Evolutionary conservation across 2,797 vertebrate genomes (phyloP), one percentile per base, ranked within the genome.

Genomic region (Anabas testudineus): DNA sequence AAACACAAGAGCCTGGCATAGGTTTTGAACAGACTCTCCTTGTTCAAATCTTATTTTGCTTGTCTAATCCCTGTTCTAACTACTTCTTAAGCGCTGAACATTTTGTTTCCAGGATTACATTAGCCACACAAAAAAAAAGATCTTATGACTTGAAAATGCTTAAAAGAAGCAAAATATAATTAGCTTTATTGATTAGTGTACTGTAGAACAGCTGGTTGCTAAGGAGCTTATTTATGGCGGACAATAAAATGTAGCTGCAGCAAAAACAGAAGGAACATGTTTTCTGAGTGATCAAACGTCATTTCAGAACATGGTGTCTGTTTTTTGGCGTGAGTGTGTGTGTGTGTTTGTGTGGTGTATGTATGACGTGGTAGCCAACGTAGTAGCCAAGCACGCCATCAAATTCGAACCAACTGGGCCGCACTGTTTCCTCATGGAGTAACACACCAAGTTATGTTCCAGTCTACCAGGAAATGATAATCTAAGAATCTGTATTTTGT

Each of bases 111-210:
- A 12, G 21, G 56, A 78, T 76, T 62, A 66, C 24, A 57, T 64
- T 57, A 36, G 21, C 45, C 42, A n/a, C 41, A 60, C 48, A 71
- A 67, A 62, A 22, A 71, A 67, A 62, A 22, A 48, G 45, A 48
- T 65, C 21, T 67, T 64, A 52, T 58, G 52, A 51, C 48, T 77
- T 57, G 21, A 55, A 41, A 57, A 59, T 30, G 22, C 52, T 71
- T 46, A 18, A 63, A 36, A 63, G 74, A 63, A 70, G 43, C 16
- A 78, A 60, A 68, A 74, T n/a, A 48, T 54, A 71, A 61, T 71
- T 63, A 60, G 59, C 49, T 61, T 70, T 26, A 61, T 52, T 32
- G 32, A 55, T 46, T 69, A 57, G 34, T 64, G 49, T 21, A 47
- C 41, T 64, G n/a, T 76, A 32, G 61, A 66, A 60, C 54, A 67